Evolutionary conservation across 2,888 invertebrate genomes (phyloP).

Genomic region (Formica aserva): DNA sequence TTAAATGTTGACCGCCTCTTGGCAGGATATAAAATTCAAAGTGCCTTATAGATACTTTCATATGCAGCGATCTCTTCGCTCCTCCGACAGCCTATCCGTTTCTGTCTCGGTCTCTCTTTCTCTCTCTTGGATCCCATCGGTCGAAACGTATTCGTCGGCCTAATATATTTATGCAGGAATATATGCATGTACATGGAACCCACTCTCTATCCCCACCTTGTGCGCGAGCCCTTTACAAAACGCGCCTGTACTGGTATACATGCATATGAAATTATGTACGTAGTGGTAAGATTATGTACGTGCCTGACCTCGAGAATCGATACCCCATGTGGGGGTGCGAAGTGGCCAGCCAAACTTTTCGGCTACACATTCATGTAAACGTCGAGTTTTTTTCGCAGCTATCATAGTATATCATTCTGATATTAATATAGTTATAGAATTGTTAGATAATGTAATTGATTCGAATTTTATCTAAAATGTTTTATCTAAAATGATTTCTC

Average conservation of each 20-base stretch:
- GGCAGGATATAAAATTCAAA: constrained; percentile 84
- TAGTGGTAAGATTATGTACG: constrained; percentile 54
- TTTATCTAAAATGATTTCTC: not conserved
- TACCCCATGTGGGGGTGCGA: constrained; percentile 31
- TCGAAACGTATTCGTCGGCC: constrained; percentile 73
- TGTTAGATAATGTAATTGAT: not conserved
- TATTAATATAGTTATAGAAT: not conserved
- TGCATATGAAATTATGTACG: constrained; percentile 76
- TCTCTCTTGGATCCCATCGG: constrained; percentile 56
- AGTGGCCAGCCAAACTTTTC: constrained; percentile 46
- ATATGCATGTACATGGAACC: constrained; percentile 81
- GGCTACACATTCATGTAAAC: constrained; percentile 13
- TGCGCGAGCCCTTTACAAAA: constrained; percentile 46
- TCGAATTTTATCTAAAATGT: not conserved
- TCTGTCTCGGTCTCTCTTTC: constrained; percentile 30
- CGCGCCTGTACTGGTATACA: constrained; percentile 48
- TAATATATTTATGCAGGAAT: constrained; percentile 84
- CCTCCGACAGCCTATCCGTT: constrained; percentile 35
- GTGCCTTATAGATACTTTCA: constrained; percentile 83
- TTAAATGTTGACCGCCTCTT: constrained; percentile 83
- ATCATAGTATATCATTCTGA: not conserved
- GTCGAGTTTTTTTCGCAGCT: constrained; percentile 10
- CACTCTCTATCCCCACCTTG: constrained; percentile 56
- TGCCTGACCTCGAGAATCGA: constrained; percentile 56
- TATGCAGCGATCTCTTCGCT: constrained; percentile 72